Conservation (phyloP, 1,140 invertebrate species). For the Hycleus phaleratus region DNA sequence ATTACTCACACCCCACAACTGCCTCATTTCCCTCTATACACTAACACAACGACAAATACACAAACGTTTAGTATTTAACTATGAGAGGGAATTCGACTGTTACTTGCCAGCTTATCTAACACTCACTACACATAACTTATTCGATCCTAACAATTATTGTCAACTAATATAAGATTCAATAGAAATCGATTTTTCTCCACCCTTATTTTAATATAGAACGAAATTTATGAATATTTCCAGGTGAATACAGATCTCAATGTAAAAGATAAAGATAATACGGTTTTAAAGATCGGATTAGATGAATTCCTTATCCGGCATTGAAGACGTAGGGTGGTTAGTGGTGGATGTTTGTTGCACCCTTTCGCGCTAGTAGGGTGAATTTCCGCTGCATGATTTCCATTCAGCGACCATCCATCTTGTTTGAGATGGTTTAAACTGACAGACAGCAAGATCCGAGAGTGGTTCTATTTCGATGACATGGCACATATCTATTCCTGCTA, state of each 20-base stretch:
- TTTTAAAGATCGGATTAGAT: slow-evolving; percentile 8
- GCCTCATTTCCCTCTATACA: slow-evolving; percentile 22
- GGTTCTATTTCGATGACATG: slow-evolving; percentile 38
- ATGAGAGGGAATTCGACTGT: slow-evolving; percentile 20
- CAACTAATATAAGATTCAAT: too few relatives aligned
- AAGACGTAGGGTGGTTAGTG: too few relatives aligned
- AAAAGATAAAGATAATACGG: slow-evolving; percentile 8
- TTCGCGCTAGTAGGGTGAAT: slow-evolving; percentile 32
- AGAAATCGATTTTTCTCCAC: too few relatives aligned
- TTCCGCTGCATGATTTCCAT: slow-evolving; percentile 41
- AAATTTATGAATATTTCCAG: too few relatives aligned
- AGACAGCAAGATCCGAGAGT: slow-evolving; percentile 40
- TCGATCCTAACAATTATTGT: too few relatives aligned
- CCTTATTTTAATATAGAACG: too few relatives aligned
- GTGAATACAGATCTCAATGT: too few relatives aligned
- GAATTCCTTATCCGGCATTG: slow-evolving; percentile 8
- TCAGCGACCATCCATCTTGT: slow-evolving; percentile 41
- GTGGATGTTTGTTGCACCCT: slow-evolving; percentile 26
- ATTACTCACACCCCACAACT: slow-evolving; percentile 37
- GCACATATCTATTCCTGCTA: slow-evolving; percentile 30
- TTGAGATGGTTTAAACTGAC: slow-evolving; percentile 43
- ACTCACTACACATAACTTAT: slow-evolving; percentile 19
- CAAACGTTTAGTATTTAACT: slow-evolving; percentile 23
- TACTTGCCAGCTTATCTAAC: slow-evolving; percentile 31
- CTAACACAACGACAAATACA: too few relatives aligned